Evolutionary conservation across 2,888 invertebrate species (phyloP).

Genomic region (Halictus ligatus): DNA sequence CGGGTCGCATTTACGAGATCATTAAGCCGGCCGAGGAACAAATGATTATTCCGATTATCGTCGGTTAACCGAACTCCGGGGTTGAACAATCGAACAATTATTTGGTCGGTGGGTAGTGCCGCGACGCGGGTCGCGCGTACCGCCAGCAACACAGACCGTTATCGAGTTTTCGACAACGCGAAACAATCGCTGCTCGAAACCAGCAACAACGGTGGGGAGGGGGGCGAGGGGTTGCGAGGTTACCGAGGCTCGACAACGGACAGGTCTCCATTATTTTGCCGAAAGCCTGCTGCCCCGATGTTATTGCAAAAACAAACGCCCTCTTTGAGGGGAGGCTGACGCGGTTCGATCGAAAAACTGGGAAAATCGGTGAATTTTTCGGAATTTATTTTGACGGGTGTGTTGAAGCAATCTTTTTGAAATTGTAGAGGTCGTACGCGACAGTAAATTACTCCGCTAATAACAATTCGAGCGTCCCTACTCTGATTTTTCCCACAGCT

Average conservation of each 20-base stretch:
- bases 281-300: neutral
- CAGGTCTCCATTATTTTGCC: neutral
- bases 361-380: neutral
- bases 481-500: too few relatives aligned
- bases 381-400: neutral
- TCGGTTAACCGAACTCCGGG: conserved; percentile 63
- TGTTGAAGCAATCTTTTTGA: neutral
- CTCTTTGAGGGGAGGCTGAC: neutral
- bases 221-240: neutral
- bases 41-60: conserved; percentile 68
- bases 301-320: neutral
- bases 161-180: conserved; percentile 53
- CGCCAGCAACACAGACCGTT: conserved; percentile 5
- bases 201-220: conserved; percentile 6
- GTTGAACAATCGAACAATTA: conserved; percentile 64
- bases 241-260: neutral
- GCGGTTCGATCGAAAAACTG: neutral
- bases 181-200: conserved; percentile 43
- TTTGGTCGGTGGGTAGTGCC: conserved; percentile 40
- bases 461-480: too few relatives aligned
- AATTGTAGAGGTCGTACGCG: too few relatives aligned
- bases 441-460: too few relatives aligned
- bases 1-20: conserved; percentile 55
- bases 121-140: neutral
- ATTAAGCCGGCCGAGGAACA: conserved; percentile 51